Conservation (phyloP, 2,797 vertebrate genomes). For the Euthynnus affinis region DNA sequence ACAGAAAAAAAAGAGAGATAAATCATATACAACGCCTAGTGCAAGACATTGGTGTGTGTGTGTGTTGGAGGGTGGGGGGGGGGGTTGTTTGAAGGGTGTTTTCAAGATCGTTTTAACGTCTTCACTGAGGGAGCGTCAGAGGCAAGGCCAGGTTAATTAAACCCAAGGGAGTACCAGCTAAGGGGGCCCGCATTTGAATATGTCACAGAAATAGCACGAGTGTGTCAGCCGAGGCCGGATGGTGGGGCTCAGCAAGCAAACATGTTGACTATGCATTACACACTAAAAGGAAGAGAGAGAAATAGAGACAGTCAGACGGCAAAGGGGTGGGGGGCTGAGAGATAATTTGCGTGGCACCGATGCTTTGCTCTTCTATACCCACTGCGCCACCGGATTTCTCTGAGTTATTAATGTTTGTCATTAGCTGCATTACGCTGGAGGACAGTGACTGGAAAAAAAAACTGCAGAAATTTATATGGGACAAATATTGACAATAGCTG, state of each 20-base stretch:
- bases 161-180: slow-evolving; percentile 78
- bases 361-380: slow-evolving; percentile 69
- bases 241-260: slow-evolving; percentile 69
- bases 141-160: slow-evolving; percentile 88
- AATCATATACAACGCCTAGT: slow-evolving; percentile 55
- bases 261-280: slow-evolving; percentile 83
- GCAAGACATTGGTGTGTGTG: slow-evolving; percentile 42
- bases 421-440: slow-evolving; percentile 82
- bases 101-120: slow-evolving; percentile 83
- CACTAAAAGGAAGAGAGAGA: slow-evolving; percentile 64
- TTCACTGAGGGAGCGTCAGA: slow-evolving; percentile 81
- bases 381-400: slow-evolving; percentile 68
- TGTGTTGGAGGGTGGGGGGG: neutral
- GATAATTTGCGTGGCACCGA: slow-evolving; percentile 69
- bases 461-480: slow-evolving; percentile 82
- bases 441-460: slow-evolving; percentile 77
- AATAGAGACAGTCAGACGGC: slow-evolving; percentile 62
- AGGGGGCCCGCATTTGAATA: slow-evolving; percentile 81
- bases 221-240: slow-evolving; percentile 76
- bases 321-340: slow-evolving; percentile 29
- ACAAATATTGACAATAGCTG: slow-evolving; percentile 90
- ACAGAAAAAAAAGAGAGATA: slow-evolving; percentile 58
- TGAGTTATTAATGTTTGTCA: slow-evolving; percentile 87
- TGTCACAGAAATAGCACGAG: slow-evolving; percentile 84
- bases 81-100: slow-evolving; percentile 70